Conservation (phyloP, 2,113 vertebrate genomes). For the Ia io region DNA sequence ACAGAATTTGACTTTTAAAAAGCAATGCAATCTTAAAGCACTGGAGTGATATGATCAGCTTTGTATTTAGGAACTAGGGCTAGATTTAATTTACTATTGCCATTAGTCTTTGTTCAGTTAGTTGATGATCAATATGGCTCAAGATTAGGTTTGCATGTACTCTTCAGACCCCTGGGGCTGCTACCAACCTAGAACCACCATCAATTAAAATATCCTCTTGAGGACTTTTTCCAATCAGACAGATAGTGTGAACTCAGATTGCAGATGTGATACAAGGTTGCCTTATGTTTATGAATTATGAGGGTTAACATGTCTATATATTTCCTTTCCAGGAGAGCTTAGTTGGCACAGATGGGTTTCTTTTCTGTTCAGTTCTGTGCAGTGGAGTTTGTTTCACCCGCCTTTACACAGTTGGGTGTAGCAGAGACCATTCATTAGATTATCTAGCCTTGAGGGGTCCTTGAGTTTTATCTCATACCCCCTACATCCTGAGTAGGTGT, state of each 20-base stretch:
- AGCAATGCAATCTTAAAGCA: background rate
- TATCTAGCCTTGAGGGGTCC: background rate
- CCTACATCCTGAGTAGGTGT: background rate
- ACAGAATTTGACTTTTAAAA: constrained; percentile 32
- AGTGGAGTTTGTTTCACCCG: background rate
- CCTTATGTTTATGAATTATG: background rate
- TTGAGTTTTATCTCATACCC: background rate
- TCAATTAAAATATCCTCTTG: background rate
- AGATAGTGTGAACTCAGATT: background rate
- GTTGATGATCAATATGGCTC: background rate
- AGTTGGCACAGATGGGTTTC: background rate
- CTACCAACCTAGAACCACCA: background rate
- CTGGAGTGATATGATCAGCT: background rate
- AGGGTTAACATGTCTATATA: background rate
- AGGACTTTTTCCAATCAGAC: background rate
- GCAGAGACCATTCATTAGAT: background rate
- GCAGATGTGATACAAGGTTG: background rate
- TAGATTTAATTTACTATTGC: background rate
- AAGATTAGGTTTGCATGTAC: background rate
- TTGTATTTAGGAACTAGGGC: constrained; percentile 1
- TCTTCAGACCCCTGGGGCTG: background rate
- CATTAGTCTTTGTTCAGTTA: constrained; percentile 32
- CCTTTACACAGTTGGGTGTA: rapidly evolving
- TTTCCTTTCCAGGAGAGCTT: background rate
- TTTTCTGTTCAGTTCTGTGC: background rate